phyloP scores from a whole-genome alignment of 2,888 invertebrate species.

The Mythimna pallens region DNA sequence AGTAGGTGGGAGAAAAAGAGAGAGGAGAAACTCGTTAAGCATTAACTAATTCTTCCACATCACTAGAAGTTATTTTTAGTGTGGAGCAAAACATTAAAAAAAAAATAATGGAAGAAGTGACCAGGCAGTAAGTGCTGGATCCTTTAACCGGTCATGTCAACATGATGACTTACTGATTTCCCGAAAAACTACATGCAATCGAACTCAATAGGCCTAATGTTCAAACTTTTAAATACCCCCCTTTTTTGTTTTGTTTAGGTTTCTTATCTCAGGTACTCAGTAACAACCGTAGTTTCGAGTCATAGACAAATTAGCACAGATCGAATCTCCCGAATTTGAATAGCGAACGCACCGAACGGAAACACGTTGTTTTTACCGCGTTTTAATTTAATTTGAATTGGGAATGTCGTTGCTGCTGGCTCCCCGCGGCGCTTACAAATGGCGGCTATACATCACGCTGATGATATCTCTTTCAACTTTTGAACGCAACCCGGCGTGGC shows the following conservation, averaged over 20 bases:
- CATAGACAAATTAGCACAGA: slow-evolving; percentile 90
- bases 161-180: too few relatives aligned
- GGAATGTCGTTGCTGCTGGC: slow-evolving; percentile 84
- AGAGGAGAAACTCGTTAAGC: too few relatives aligned
- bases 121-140: too few relatives aligned
- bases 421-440: slow-evolving; percentile 88
- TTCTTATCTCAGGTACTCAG: neutral
- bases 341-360: slow-evolving; percentile 81
- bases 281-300: slow-evolving; percentile 43
- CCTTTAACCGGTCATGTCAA: too few relatives aligned
- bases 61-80: too few relatives aligned
- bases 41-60: too few relatives aligned
- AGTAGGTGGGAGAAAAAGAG: too few relatives aligned
- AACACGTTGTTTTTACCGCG: slow-evolving; percentile 89
- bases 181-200: too few relatives aligned
- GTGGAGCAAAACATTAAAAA: too few relatives aligned
- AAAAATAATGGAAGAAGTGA: too few relatives aligned
- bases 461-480: slow-evolving; percentile 90
- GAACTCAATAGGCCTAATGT: too few relatives aligned
- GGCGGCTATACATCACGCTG: slow-evolving; percentile 88
- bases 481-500: slow-evolving; percentile 82
- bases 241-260: neutral
- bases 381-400: slow-evolving; percentile 90
- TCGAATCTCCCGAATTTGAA: slow-evolving; percentile 86
- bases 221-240: too few relatives aligned